A percentile compares a stretch with the other conserved stretches of the same genome.
Evolutionary conservation across 1,140 invertebrate species (phyloP).

Genomic region (Anoplophora glabripennis): DNA sequence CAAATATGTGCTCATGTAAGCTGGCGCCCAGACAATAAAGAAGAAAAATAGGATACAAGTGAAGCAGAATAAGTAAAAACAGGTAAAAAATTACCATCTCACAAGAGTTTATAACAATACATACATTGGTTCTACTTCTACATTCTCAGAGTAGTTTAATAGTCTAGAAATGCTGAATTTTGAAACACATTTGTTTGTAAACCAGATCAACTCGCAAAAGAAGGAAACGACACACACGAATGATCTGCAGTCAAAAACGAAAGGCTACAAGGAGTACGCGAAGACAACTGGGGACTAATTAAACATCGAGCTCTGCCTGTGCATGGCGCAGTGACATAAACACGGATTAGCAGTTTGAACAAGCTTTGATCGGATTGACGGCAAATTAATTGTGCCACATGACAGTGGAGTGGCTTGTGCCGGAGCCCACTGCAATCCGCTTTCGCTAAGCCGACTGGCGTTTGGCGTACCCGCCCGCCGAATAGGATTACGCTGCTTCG

Average conservation of each 20-base stretch:
- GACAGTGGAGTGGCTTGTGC: slow-evolving; percentile 34
- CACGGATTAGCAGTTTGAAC: slow-evolving; percentile 43
- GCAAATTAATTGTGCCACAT: slow-evolving; percentile 45
- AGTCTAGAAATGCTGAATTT: too few relatives aligned
- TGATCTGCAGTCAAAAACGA: neutral
- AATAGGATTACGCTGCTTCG: slow-evolving; percentile 19
- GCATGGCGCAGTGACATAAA: slow-evolving; percentile 38
- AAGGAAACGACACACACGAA: too few relatives aligned
- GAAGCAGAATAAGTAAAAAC: too few relatives aligned
- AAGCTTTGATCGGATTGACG: slow-evolving; percentile 44
- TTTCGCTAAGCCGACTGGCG: slow-evolving; percentile 42
- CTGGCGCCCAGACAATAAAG: too few relatives aligned
- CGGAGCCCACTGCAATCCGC: slow-evolving; percentile 31
- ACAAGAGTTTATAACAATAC: too few relatives aligned
- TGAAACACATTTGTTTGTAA: too few relatives aligned
- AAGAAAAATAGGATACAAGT: too few relatives aligned
- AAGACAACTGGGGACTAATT: slow-evolving; percentile 20
- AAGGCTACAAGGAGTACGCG: neutral
- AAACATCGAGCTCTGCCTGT: slow-evolving; percentile 21
- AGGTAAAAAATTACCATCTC: too few relatives aligned
- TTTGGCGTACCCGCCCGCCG: slow-evolving; percentile 19
- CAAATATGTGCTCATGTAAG: too few relatives aligned
- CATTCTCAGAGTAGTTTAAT: too few relatives aligned
- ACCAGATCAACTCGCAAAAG: too few relatives aligned
- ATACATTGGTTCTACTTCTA: too few relatives aligned